Conservation (phyloP, 2,888 invertebrate species). For the Mallateleia sp. region DNA sequence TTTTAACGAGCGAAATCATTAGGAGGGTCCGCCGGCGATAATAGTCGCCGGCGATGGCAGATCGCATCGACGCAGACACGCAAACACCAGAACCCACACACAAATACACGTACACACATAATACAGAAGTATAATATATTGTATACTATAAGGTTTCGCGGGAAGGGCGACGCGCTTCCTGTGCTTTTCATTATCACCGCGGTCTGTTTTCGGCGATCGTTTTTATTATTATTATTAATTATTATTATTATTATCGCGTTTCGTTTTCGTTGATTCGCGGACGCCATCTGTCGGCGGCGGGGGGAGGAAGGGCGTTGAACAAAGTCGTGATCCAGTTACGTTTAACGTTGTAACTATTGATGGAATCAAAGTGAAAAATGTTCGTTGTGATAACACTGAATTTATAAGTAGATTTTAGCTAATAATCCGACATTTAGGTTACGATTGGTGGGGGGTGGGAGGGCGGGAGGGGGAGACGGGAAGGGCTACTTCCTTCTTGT, state of each 20-base stretch:
- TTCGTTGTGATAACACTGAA: constrained; percentile 89
- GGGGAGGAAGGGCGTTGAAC: constrained; percentile 72
- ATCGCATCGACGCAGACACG: constrained; percentile 71
- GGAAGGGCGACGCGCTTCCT: constrained; percentile 58
- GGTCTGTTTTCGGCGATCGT: constrained; percentile 38
- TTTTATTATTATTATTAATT: constrained; percentile 7
- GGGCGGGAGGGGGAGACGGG: no score
- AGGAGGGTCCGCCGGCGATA: constrained; percentile 30
- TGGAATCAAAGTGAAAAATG: constrained; percentile 88
- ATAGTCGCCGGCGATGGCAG: constrained; percentile 22
- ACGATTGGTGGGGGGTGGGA: constrained; percentile 76
- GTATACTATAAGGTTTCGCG: no score
- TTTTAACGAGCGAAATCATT: constrained; percentile 77
- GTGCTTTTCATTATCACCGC: constrained; percentile 55
- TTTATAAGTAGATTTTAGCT: constrained; percentile 86
- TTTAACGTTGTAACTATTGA: constrained; percentile 85
- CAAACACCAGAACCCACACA: constrained; percentile 76
- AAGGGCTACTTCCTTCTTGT: constrained; percentile 66
- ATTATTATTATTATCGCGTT: background rate
- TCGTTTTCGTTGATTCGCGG: no score
- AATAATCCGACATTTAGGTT: constrained; percentile 82
- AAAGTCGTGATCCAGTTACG: constrained; percentile 78
- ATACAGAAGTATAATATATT: no score
- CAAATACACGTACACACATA: constrained; percentile 21
- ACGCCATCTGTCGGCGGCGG: constrained; percentile 35